Evolutionary conservation across 1,140 invertebrate species (phyloP).

Genomic region (Zaprionus ghesquierei): DNA sequence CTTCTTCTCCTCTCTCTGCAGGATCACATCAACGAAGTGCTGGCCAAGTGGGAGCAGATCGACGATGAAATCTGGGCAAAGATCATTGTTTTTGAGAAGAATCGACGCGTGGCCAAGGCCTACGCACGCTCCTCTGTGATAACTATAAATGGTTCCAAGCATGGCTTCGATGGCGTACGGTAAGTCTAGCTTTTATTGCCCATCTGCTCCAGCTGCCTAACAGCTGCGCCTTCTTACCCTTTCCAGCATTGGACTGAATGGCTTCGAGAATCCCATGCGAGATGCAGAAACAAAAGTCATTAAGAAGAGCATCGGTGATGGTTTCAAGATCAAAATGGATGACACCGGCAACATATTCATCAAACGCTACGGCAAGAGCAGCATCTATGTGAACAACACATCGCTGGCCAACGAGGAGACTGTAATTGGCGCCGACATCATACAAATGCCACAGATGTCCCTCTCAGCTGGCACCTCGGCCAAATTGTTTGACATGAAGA

Average conservation of each 20-base stretch:
- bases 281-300: slow-evolving; percentile 95
- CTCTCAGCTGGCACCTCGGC: slow-evolving; percentile 94
- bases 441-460: slow-evolving; percentile 92
- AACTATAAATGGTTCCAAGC: slow-evolving; percentile 96
- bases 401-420: slow-evolving; percentile 92
- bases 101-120: slow-evolving; percentile 96
- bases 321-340: slow-evolving; percentile 98
- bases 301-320: slow-evolving; percentile 95
- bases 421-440: slow-evolving; percentile 92
- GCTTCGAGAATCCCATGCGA: slow-evolving; percentile 96
- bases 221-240: background rate
- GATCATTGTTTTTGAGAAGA: slow-evolving; percentile 96
- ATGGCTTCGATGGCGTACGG: slow-evolving; percentile 97
- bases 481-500: slow-evolving; percentile 98
- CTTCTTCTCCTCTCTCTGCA: slow-evolving; percentile 81
- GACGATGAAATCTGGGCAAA: slow-evolving; percentile 99
- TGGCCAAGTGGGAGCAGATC: slow-evolving; percentile 97
- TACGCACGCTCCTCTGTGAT: slow-evolving; percentile 96
- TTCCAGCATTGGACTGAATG: slow-evolving; percentile 92
- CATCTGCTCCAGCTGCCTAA: background rate
- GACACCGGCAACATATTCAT: slow-evolving; percentile 96
- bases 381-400: slow-evolving; percentile 93
- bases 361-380: slow-evolving; percentile 95
- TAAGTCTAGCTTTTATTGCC: slow-evolving; percentile 81
- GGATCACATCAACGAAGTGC: slow-evolving; percentile 98